phyloP scores from a whole-genome alignment of 2,113 vertebrate species.

The Clarias gariepinus region DNA sequence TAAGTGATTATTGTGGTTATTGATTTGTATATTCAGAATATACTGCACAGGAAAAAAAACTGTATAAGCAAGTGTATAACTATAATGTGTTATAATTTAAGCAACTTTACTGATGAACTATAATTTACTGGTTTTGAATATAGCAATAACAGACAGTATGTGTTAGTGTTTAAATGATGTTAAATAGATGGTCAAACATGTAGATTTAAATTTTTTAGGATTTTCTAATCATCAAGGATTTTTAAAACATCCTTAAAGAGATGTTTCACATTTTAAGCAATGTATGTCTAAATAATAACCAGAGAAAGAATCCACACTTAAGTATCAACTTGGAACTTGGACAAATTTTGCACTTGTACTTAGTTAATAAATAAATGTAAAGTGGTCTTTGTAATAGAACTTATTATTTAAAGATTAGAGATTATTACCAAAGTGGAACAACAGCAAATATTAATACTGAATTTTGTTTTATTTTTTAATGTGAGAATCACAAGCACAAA shows the following conservation, averaged over 20 bases:
- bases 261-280: background rate
- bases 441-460: background rate
- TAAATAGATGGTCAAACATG: background rate
- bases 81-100: background rate
- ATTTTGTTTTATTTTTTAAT: background rate
- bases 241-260: background rate
- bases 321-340: background rate
- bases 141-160: background rate
- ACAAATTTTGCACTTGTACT: background rate
- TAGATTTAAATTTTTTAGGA: background rate
- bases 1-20: background rate
- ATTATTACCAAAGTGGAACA: background rate
- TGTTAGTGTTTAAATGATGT: background rate
- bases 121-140: background rate
- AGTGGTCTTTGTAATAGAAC: background rate
- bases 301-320: background rate
- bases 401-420: background rate
- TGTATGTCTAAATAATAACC: background rate
- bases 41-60: background rate
- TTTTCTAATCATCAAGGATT: background rate
- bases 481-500: background rate
- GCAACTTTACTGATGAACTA: background rate
- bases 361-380: background rate
- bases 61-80: background rate
- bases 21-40: background rate